phyloP scores from a whole-genome alignment of 2,113 vertebrate species.

The Oryzias melastigma region DNA sequence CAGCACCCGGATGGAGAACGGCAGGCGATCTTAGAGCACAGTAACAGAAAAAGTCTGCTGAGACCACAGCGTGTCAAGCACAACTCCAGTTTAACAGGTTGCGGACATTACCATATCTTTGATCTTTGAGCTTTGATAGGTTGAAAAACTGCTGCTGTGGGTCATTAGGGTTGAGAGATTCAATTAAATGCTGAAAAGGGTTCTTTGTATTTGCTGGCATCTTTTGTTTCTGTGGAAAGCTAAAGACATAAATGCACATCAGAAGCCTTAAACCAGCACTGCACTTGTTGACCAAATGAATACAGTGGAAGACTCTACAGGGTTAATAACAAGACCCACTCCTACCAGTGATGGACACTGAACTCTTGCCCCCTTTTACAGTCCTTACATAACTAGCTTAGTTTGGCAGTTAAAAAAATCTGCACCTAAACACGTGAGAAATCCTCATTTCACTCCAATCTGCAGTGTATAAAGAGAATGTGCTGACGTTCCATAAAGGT shows the following conservation, averaged over 20 bases:
- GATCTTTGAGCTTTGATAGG: conserved; percentile 84
- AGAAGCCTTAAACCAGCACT: not conserved
- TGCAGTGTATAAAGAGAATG: not conserved
- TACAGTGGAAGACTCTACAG: not conserved
- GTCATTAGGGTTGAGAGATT: conserved; percentile 81
- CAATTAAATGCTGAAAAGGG: conserved; percentile 82
- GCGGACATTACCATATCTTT: conserved; percentile 84
- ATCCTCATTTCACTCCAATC: not conserved
- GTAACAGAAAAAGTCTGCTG: not conserved
- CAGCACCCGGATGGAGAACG: conserved; percentile 92
- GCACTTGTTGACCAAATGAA: not conserved
- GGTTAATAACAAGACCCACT: not conserved
- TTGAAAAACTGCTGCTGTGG: conserved; percentile 88
- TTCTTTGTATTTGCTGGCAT: conserved; percentile 78
- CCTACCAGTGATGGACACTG: conserved; percentile 16
- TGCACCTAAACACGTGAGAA: not conserved
- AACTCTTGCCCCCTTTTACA: conserved; percentile 5
- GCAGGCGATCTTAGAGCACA: conserved; percentile 77
- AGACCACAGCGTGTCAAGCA: accelerated
- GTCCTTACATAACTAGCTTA: conserved; percentile 22
- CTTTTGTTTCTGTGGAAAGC: conserved; percentile 8
- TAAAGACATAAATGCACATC: not conserved
- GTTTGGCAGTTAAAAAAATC: not conserved
- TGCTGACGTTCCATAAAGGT: accelerated
- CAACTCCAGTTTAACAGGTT: accelerated